Base-by-base conservation (phyloP, 2,797 vertebrate species). In the Danio albolineatus region DNA sequence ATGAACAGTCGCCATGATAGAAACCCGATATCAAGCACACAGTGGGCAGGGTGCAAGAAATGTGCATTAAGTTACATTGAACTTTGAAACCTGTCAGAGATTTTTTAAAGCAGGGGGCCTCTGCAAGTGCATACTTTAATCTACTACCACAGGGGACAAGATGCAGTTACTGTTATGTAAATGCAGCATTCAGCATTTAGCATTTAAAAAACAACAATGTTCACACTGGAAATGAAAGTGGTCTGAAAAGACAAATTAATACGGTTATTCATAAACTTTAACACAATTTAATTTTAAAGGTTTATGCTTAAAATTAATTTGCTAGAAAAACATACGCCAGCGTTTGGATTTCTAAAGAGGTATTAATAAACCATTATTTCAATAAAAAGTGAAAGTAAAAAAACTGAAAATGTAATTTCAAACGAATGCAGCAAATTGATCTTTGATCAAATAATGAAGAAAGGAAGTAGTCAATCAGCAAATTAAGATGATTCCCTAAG, bases 51-150 rank as follows among this genome's bases (percentile, higher is more conserved):
- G 46, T 53, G 38, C 64, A 46, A 73, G 44, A 82, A 73, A 48
- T 72, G 51, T 57, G 62, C 44, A 28, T 73, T 78, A 51, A 36
- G 59, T 82, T 59, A 82, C 74, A n/a, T 0, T 77, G 80, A 77
- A 82, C 74, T 77, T 57, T 64, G 80, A 81, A 64, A 76, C 59
- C 49, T 51, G 61, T 36, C 43, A 0, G 43, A 66, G 48, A 44
- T 62, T 59, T 70, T 41, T 54, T 43, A n/a, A 46, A 71, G 36
- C 77, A 51, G 8, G 12, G 39, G 38, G 61, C n/a, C 43, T 51
- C 71, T 67, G 19, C 43, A 67, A 65, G 72, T 13, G 71, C 43
- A 48, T 6, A n/a, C n/a, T 14, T 65, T 49, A 46, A 80, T 65
- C n/a, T 13, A 48, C 51, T 66, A 44, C 16, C 36, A 19, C 44